phyloP scores from a whole-genome alignment of 2,888 invertebrate species.

The Limnephilus lunatus region DNA sequence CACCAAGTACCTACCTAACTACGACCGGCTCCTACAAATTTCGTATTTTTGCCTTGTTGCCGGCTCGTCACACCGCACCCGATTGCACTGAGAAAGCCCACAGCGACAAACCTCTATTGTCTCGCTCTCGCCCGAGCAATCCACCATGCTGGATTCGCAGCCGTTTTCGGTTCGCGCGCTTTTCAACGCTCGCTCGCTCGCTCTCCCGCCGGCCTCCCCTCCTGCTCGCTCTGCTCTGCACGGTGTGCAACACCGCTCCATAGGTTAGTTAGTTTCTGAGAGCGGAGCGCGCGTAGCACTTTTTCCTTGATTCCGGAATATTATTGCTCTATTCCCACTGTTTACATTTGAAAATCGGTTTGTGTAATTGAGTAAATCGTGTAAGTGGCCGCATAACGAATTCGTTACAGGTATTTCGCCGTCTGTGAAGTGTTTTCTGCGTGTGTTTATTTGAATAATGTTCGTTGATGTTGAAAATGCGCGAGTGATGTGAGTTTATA shows the following conservation, averaged over 20 bases:
- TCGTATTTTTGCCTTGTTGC: slow-evolving; percentile 67
- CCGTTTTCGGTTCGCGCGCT: slow-evolving; percentile 61
- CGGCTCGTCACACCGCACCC: slow-evolving; percentile 64
- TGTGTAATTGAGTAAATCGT: slow-evolving; percentile 70
- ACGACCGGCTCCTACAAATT: slow-evolving; percentile 52
- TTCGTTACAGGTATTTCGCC: slow-evolving; percentile 16
- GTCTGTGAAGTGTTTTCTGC: slow-evolving; percentile 48
- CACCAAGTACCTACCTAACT: slow-evolving; percentile 65
- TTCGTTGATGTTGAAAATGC: slow-evolving; percentile 64
- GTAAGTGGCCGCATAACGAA: slow-evolving; percentile 57
- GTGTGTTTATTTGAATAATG: slow-evolving; percentile 58
- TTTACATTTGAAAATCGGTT: slow-evolving; percentile 66
- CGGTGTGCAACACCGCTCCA: slow-evolving; percentile 58
- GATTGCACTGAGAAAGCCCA: slow-evolving; percentile 55
- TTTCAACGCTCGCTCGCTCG: slow-evolving; percentile 57
- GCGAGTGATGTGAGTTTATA: slow-evolving; percentile 52
- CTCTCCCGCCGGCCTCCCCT: slow-evolving; percentile 68
- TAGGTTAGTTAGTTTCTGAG: slow-evolving; percentile 59
- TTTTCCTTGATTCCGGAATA: slow-evolving; percentile 54
- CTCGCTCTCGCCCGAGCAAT: slow-evolving; percentile 50
- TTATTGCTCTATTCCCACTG: slow-evolving; percentile 52
- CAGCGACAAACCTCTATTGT: slow-evolving; percentile 53
- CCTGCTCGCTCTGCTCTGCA: slow-evolving; percentile 15
- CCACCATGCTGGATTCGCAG: slow-evolving; percentile 51
- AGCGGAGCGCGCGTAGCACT: slow-evolving; percentile 59